A percentile compares a stretch with the other conserved stretches of the same genome.
These are phyloP conservation scores for Xylophagus ater DNA, from an alignment of 2,888 invertebrate species.

Conservation along the genomic window DNA sequence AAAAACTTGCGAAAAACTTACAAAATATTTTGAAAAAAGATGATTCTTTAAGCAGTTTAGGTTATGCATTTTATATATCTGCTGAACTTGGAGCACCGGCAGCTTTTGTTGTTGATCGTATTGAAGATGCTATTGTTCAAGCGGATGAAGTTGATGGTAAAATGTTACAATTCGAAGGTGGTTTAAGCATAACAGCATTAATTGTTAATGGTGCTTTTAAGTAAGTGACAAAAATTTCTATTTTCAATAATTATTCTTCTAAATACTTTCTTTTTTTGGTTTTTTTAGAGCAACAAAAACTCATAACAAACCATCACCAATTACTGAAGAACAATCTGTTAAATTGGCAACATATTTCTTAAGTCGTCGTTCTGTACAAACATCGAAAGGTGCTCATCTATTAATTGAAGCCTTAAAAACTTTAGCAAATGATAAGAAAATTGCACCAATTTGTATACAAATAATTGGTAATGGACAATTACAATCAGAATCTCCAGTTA, in stretches of 20 bases:
- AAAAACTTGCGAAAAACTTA: conserved; percentile 60
- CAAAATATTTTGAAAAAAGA: conserved; percentile 73
- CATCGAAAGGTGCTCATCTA: conserved; percentile 69
- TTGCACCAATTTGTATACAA: conserved; percentile 75
- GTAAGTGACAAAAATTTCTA: conserved; percentile 24
- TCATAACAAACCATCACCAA: conserved; percentile 54
- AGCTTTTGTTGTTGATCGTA: conserved; percentile 53
- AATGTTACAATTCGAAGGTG: conserved; percentile 85
- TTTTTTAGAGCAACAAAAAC: conserved; percentile 44
- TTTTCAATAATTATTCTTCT: background rate
- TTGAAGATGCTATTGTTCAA: conserved; percentile 82
- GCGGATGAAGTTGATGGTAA: conserved; percentile 90
- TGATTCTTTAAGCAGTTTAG: conserved; percentile 66
- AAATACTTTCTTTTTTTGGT: conserved; percentile 4
- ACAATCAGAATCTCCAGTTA: conserved; percentile 58
- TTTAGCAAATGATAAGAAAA: conserved; percentile 52
- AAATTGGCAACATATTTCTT: conserved; percentile 87
- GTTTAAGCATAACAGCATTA: conserved; percentile 63
- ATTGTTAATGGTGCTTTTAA: conserved; percentile 47
- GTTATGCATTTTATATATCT: conserved; percentile 75
- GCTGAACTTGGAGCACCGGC: conserved; percentile 54
- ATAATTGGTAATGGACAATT: conserved; percentile 69
- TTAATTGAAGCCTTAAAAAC: conserved; percentile 67
- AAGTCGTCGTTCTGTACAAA: conserved; percentile 78
- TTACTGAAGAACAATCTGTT: conserved; percentile 65